These are phyloP conservation scores for Protonibea diacanthus DNA, from an alignment of 2,797 vertebrate genomes.

Conservation along the genomic window DNA sequence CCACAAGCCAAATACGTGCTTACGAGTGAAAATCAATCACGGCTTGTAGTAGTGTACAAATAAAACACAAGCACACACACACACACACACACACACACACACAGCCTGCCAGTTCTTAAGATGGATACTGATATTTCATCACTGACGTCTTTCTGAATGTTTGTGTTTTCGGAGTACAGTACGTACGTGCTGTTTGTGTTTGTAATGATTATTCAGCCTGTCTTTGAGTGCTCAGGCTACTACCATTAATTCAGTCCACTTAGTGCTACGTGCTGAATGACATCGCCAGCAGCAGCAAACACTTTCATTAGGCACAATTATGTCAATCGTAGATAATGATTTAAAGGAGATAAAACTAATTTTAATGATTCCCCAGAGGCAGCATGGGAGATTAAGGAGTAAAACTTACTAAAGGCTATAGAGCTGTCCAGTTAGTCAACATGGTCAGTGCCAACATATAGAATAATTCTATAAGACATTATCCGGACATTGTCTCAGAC, in stretches of 20 bases:
- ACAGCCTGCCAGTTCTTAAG: slow-evolving; percentile 44
- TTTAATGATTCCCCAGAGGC: slow-evolving; percentile 20
- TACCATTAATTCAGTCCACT: slow-evolving; percentile 36
- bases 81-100: slow-evolving; percentile 28
- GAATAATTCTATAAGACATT: background rate
- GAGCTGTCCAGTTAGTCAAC: background rate
- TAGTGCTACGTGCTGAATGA: slow-evolving; percentile 48
- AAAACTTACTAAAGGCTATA: slow-evolving; percentile 1
- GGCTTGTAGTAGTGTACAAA: slow-evolving; percentile 17
- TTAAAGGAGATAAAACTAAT: slow-evolving; percentile 33
- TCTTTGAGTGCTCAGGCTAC: slow-evolving; percentile 24
- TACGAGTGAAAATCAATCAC: slow-evolving; percentile 55
- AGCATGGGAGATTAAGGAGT: slow-evolving; percentile 15
- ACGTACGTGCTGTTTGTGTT: slow-evolving; percentile 55
- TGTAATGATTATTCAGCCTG: slow-evolving; percentile 59
- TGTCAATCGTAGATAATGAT: slow-evolving; percentile 43
- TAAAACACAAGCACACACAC: slow-evolving; percentile 36
- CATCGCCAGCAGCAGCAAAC: slow-evolving; percentile 39
- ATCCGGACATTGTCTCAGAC: too few relatives aligned
- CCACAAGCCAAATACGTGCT: slow-evolving; percentile 34
- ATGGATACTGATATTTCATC: slow-evolving; percentile 66
- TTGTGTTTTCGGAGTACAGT: slow-evolving; percentile 45
- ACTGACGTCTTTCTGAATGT: slow-evolving; percentile 46
- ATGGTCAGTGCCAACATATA: background rate
- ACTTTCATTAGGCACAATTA: slow-evolving; percentile 47